Percentiles rank a stretch among this genome's conserved stretches.
These are phyloP conservation scores for Brachypodius melanocephalos DNA, from an alignment of 2,113 vertebrate genomes.

Conservation along the genomic window DNA sequence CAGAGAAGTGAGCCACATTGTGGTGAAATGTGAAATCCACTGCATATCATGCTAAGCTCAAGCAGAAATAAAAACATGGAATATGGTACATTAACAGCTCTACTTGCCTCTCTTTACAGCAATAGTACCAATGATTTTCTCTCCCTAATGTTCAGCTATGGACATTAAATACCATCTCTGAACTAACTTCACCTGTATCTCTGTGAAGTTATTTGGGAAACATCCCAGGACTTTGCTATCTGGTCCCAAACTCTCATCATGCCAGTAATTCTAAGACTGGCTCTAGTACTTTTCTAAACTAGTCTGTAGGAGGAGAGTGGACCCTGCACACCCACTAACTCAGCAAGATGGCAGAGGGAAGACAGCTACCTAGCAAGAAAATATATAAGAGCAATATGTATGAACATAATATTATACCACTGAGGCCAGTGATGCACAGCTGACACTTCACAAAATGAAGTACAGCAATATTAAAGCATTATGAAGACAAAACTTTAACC, in stretches of 20 bases:
- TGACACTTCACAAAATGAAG: background rate
- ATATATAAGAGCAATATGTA: background rate
- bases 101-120: background rate
- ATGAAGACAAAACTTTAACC: background rate
- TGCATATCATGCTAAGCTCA: background rate
- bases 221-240: background rate
- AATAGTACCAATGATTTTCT: background rate
- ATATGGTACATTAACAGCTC: background rate
- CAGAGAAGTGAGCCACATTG: background rate
- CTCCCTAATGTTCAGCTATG: background rate
- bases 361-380: background rate
- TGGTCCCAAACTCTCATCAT: background rate
- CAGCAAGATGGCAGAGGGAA: background rate
- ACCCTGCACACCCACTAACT: background rate
- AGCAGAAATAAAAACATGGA: background rate
- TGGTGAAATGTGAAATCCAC: background rate
- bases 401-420: background rate
- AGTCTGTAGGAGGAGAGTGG: background rate
- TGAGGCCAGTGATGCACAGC: background rate
- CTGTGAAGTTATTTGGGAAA: background rate
- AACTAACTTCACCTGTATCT: background rate
- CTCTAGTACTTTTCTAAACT: background rate
- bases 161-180: background rate
- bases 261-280: background rate
- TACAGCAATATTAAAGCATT: background rate